These are phyloP conservation scores for Lemur catta DNA, from an alignment of 2,797 vertebrate species.

Conservation along the genomic window DNA sequence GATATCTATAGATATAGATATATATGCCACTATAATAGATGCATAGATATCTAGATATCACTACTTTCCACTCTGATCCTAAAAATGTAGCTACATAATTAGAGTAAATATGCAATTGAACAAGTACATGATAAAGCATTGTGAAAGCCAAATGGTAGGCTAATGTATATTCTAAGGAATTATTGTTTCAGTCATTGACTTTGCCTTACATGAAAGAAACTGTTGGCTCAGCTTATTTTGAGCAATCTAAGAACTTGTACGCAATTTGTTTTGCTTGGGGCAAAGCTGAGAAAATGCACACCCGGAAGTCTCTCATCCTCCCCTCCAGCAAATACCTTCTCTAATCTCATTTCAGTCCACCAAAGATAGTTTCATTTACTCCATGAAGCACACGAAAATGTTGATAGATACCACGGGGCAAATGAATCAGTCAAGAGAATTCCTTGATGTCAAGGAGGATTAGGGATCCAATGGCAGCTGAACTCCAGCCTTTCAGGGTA, in stretches of 20 bases:
- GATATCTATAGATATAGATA: background rate
- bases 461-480: background rate
- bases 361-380: background rate
- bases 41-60: background rate
- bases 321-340: background rate
- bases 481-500: background rate
- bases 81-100: background rate
- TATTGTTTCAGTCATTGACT: background rate
- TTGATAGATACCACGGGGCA: background rate
- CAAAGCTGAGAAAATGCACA: background rate
- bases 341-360: background rate
- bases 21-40: too few species aligned
- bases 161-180: background rate
- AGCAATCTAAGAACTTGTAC: background rate
- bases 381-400: background rate
- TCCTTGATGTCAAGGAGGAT: background rate
- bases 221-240: background rate
- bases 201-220: background rate
- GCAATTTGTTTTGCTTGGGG: constrained; percentile 26
- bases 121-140: background rate
- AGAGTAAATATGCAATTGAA: background rate
- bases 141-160: background rate
- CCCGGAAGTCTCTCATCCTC: background rate
- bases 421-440: background rate
- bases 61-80: background rate